Conservation (phyloP, 2,888 invertebrate species). For the Drosophila peninsularis region DNA sequence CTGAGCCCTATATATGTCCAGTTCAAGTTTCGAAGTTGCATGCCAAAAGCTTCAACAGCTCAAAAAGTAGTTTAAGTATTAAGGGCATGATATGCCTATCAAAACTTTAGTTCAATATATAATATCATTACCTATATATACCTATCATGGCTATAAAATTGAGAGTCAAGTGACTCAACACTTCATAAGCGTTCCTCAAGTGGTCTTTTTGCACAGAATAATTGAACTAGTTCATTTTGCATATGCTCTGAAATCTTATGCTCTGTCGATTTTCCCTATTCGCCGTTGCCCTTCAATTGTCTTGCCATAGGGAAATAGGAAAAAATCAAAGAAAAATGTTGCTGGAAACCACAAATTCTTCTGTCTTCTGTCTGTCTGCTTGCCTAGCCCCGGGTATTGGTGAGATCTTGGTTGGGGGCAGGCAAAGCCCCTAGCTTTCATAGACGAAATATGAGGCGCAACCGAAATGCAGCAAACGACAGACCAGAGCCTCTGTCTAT, state of each 20-base stretch:
- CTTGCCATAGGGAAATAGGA: conserved; percentile 17
- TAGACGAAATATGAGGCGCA: conserved; percentile 77
- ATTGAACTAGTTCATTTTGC: conserved; percentile 41
- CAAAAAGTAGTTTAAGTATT: background rate
- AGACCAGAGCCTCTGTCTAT: conserved; percentile 50
- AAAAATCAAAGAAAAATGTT: conserved; percentile 11
- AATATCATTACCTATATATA: background rate
- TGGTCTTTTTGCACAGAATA: conserved; percentile 14
- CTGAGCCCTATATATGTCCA: background rate
- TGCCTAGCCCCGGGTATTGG: conserved; percentile 28
- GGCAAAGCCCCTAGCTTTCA: conserved; percentile 54
- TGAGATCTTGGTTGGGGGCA: conserved; percentile 61
- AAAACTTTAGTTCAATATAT: background rate
- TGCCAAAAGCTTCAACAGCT: background rate
- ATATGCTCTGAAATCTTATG: conserved; percentile 46
- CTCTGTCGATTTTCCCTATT: conserved; percentile 45
- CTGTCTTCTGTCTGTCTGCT: conserved; percentile 17
- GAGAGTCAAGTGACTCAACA: background rate
- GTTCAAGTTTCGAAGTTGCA: background rate
- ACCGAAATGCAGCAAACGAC: conserved; percentile 66
- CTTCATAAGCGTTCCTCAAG: conserved; percentile 13
- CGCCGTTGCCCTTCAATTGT: conserved; percentile 60
- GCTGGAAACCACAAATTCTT: conserved; percentile 52
- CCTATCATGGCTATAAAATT: background rate
- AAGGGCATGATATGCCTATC: background rate